Conservation (phyloP, 2,888 invertebrate genomes). For the Xanthorhoe spadicearia region DNA sequence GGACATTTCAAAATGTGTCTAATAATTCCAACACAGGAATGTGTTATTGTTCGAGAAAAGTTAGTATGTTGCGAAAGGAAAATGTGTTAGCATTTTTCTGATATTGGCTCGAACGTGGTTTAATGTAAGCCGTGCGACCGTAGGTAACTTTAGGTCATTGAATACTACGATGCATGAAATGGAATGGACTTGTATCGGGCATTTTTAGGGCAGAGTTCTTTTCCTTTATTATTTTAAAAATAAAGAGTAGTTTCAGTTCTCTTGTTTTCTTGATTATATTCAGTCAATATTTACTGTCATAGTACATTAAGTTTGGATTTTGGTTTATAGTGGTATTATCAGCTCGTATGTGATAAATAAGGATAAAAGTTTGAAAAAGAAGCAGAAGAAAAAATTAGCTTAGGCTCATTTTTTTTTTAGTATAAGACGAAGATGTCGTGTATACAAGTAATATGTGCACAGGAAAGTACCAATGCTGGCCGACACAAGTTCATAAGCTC, state of each 20-base stretch:
- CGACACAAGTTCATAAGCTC: conserved; percentile 21
- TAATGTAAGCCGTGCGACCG: neutral
- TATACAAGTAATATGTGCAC: too few relatives aligned
- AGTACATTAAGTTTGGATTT: too few relatives aligned
- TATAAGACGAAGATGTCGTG: too few relatives aligned
- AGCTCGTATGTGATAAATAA: too few relatives aligned
- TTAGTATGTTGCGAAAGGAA: conserved; percentile 11
- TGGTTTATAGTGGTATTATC: too few relatives aligned
- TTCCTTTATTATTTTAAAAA: neutral
- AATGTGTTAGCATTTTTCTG: conserved; percentile 20
- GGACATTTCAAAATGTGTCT: conserved; percentile 35
- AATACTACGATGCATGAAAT: neutral
- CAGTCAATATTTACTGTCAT: too few relatives aligned
- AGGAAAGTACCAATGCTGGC: neutral
- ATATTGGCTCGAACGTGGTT: conserved; percentile 6
- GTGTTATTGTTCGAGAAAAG: conserved; percentile 34
- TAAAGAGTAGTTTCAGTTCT: too few relatives aligned
- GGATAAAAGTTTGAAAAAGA: too few relatives aligned
- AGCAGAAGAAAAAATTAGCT: too few relatives aligned
- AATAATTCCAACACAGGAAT: conserved; percentile 24
- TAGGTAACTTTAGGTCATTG: neutral
- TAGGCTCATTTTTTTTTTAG: too few relatives aligned
- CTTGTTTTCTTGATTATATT: too few relatives aligned
- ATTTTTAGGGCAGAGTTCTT: neutral
- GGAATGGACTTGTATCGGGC: neutral